Base-by-base conservation (phyloP, 2,113 vertebrate species). In the Excalfactoria chinensis region DNA sequence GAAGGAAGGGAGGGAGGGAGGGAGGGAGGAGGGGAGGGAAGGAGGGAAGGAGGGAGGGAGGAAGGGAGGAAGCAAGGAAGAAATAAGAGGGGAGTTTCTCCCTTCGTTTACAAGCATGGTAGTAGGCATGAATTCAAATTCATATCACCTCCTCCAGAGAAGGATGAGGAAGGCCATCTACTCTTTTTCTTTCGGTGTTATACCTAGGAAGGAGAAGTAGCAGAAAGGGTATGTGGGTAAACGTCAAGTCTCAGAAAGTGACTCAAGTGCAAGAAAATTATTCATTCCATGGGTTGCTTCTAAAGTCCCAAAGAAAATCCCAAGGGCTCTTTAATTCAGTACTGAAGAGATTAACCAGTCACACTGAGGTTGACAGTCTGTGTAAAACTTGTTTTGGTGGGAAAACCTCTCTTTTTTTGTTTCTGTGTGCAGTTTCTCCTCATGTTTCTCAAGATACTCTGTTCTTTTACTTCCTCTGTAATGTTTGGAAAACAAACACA, bases 291-390 rank as follows among this genome's bases (percentile, higher is more conserved):
- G 6, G 64, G 19, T 60, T 84, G 12, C 12, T 89, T 66, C 34
- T 72, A 16, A 68, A 55, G 6, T 41, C 37, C 28, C 55, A 28
- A 63, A 75, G 21, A 71, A 83, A 75, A 64, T 15, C 18, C 2
- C 32, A n/a, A 53, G 10, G 0, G 0, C 2, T 49, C 63, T 68
- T 86, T 59, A 79, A 63, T 26, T 58, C 32, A 55, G 11, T 12
- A 48, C 26, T 60, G 30, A 55, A 11, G 55, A 35, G 21, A 37
- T 67, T 71, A 48, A 4, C 48, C 46, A 17, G 7, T 37, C n/a
- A 63, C 20, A 13, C 2, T 64, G 8, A 9, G 40, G 4, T n/a
- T 16, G 30, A 53, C 2, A 1, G 3, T 53, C 19, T 74, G 5
- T 70, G 49, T 14, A 94, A 75, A 83, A 20, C 12, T 79, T 21